These are phyloP conservation scores for Perizoma flavofasciatum DNA, from an alignment of 2,888 invertebrate species.

Conservation along the genomic window DNA sequence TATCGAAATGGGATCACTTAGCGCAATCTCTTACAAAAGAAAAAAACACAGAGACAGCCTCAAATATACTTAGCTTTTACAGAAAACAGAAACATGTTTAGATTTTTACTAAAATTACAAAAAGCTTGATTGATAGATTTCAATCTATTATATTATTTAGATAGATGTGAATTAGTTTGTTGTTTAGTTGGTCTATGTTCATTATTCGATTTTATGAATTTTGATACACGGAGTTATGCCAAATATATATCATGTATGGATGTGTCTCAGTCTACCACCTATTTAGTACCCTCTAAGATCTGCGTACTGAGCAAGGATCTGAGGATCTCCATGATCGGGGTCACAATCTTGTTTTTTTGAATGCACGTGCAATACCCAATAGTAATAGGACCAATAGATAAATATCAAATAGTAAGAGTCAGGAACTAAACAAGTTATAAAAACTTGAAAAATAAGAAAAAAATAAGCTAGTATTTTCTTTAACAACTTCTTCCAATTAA, in stretches of 20 bases:
- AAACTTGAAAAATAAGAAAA: constrained; percentile 11
- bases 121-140: constrained; percentile 66
- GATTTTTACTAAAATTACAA: constrained; percentile 71
- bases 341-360: no score
- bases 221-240: no score
- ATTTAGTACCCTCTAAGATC: no score
- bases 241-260: no score
- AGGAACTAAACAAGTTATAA: no score
- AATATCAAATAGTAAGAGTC: no score
- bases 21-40: constrained; percentile 83
- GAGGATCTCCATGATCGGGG: no score
- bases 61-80: constrained; percentile 76
- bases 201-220: constrained; percentile 15
- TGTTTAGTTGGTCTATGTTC: constrained; percentile 26
- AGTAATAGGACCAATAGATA: no score
- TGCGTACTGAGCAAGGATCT: no score
- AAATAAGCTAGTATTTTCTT: constrained; percentile 26
- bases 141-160: constrained; percentile 58
- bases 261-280: no score
- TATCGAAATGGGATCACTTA: constrained; percentile 85
- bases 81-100: constrained; percentile 76
- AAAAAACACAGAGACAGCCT: constrained; percentile 71
- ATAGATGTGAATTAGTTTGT: constrained; percentile 45
- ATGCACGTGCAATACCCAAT: no score
- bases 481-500: constrained; percentile 21